These are phyloP conservation scores for Eriosoma lanigerum DNA, from an alignment of 1,140 invertebrate species.

Conservation along the genomic window DNA sequence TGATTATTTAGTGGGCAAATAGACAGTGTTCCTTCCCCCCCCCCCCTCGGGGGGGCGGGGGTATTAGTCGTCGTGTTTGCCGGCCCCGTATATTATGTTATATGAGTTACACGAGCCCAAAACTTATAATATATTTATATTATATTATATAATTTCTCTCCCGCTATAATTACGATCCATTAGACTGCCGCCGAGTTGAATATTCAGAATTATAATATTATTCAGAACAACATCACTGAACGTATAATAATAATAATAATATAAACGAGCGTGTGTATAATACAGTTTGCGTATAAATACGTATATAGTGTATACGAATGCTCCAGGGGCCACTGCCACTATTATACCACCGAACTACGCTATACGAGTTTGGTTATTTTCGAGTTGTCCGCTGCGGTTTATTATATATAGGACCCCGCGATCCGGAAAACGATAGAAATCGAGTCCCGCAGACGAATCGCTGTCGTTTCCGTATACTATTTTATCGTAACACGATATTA, in stretches of 20 bases:
- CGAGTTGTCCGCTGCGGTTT: too few species aligned
- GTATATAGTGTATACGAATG: neutral
- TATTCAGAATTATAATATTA: slow-evolving; percentile 19
- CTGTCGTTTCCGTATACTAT: too few species aligned
- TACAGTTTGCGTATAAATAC: neutral
- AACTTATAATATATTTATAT: slow-evolving; percentile 5
- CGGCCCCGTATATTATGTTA: neutral
- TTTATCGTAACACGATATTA: too few species aligned
- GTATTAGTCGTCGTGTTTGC: too few species aligned
- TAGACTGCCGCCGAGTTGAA: neutral
- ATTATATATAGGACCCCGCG: too few species aligned
- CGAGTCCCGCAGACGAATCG: too few species aligned
- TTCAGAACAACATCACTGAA: slow-evolving; percentile 2
- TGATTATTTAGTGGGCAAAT: too few species aligned
- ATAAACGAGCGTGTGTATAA: neutral
- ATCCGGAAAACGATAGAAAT: too few species aligned
- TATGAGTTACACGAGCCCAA: neutral
- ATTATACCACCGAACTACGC: too few species aligned
- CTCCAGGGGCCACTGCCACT: neutral
- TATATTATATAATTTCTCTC: neutral
- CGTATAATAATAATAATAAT: neutral
- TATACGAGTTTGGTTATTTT: too few species aligned
- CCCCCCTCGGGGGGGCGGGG: slow-evolving; percentile 22
- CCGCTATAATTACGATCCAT: slow-evolving; percentile 48
- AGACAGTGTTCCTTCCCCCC: neutral